Evolutionary conservation across 1,140 invertebrate genomes (phyloP), one percentile per base, ranked within the genome.

Genomic region (Pachypeltis micranthus): DNA sequence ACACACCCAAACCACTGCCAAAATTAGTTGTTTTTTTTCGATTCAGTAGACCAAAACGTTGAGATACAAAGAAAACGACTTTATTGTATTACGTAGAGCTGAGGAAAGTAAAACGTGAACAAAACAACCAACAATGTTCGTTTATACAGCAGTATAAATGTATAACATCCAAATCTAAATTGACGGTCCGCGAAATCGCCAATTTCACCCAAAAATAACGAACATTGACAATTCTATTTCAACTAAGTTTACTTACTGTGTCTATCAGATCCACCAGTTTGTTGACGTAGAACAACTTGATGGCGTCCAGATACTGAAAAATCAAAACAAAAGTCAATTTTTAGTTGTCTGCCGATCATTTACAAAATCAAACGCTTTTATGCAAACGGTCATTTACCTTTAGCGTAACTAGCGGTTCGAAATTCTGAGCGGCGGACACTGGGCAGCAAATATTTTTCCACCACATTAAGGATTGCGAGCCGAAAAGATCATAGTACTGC

Each of bases 191-290:
- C n/a, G n/a, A n/a, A n/a, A n/a, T n/a, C n/a, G n/a, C n/a, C n/a
- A n/a, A n/a, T n/a, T n/a, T n/a, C n/a, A n/a, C n/a, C n/a, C n/a
- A n/a, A n/a, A n/a, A n/a, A n/a, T n/a, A n/a, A n/a, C n/a, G n/a
- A n/a, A n/a, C n/a, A n/a, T n/a, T n/a, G n/a, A 56, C 54, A 26
- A 56, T 55, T 65, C 31, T 21, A 27, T 62, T n/a, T 10, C 34
- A 23, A 23, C 16, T 56, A 24, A 56, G 3, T 7, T 16, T 14
- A 31, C 57, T 29, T 34, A 59, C 57, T 23, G 57, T 59, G 24
- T 59, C 57, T 3, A 59, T 14, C 25, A 59, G 24, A 34, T 59
- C 57, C 16, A 59, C 25, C 10, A 59, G n/a, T 59, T 59, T 59
- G 26, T 59, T 59, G 1, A 23, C 19, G 29, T 59, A 59, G 27